Conservation (phyloP, 2,888 invertebrate genomes). For the Gymnosoma rotundatum region DNA sequence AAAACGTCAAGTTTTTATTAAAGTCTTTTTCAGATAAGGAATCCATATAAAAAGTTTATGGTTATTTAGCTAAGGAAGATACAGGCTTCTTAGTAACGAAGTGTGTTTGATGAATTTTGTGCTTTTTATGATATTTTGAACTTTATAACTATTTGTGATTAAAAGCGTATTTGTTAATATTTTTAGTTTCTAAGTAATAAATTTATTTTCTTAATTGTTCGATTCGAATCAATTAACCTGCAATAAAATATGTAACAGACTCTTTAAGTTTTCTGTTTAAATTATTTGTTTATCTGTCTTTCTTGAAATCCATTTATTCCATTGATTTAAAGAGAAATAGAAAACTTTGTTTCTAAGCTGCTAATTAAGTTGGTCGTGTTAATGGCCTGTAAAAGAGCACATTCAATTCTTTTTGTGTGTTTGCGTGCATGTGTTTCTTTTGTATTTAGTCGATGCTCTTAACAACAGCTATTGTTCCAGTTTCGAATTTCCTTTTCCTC, state of each 20-base stretch:
- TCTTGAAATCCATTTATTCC: constrained; percentile 66
- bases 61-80: neutral
- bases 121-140: constrained; percentile 9
- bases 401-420: neutral
- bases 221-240: constrained; percentile 8
- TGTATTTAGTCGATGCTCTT: constrained; percentile 27
- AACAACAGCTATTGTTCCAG: constrained; percentile 61
- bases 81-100: neutral
- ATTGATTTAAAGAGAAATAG: constrained; percentile 42
- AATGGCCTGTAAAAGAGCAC: neutral
- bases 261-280: constrained; percentile 2
- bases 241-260: neutral
- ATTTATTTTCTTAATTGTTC: constrained; percentile 38
- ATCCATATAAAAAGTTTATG: constrained; percentile 55
- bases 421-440: neutral
- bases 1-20: constrained; percentile 61
- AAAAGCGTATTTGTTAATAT: constrained; percentile 1
- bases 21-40: constrained; percentile 47
- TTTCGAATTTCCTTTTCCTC: constrained; percentile 53
- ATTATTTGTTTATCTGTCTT: neutral
- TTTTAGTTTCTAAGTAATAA: constrained; percentile 21
- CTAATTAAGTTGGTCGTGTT: neutral
- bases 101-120: neutral
- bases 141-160: neutral
- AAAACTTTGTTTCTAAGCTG: constrained; percentile 9